Evolutionary conservation across 1,140 invertebrate species (phyloP), one percentile per base, ranked within the genome.

Genomic region (Lordiphosa collinella): DNA sequence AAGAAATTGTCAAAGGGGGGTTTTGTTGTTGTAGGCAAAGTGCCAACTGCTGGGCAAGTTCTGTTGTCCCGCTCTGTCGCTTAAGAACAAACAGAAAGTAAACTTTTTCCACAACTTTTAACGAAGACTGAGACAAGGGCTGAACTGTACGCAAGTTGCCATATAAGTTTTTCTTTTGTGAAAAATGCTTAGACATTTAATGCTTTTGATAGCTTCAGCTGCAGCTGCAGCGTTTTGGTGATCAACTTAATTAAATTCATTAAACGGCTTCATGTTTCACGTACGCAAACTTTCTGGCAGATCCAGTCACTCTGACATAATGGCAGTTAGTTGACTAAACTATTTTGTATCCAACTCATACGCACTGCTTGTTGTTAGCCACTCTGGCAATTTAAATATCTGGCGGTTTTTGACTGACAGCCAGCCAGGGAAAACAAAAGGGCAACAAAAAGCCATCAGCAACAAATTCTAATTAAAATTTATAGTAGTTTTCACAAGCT

Each of bases 171-270:
- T 67, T 54, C 50, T 56, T 61, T 46, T 29, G 25, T 66, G 35
- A 47, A 59, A 61, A 62, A 56, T 57, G 64, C 52, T 52, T 67
- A 51, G 51, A 29, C 43, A 22, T 57, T 67, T 64, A 62, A 47
- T 56, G 51, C 59, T 56, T 40, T 55, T 51, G n/a, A n/a, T n/a
- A n/a, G n/a, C n/a, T n/a, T n/a, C n/a, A n/a, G 16, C 16, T 18
- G 5, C 25, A 29, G 25, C 25, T 67, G 36, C 41, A 62, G 64
- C 64, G 8, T 67, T 67, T 66, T 67, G 56, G 59, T 52, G 64
- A 67, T 67, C 59, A 67, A 57, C 64, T 67, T 67, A 67, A 67
- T 67, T 67, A 62, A 67, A 67, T 67, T 67, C 64, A 67, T 67
- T 67, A 67, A 62, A 67, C 56, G 64, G n/a, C 36, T 47, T 36